Conservation (phyloP, 2,113 vertebrate species). For the Bungarus multicinctus region DNA sequence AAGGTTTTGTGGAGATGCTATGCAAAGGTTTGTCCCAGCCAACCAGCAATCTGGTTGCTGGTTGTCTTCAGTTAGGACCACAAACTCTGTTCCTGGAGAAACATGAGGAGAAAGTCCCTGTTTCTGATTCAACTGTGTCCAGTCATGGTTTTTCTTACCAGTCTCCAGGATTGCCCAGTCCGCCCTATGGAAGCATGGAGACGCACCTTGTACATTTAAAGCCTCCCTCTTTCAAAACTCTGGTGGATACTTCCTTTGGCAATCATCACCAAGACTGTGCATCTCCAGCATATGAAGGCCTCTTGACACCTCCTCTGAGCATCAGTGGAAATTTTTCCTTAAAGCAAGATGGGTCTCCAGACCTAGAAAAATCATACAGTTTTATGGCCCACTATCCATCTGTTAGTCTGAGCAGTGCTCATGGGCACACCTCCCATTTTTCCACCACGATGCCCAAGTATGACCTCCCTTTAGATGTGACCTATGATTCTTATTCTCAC, state of each 20-base stretch:
- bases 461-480: slow-evolving; percentile 87
- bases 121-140: slow-evolving; percentile 58
- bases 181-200: slow-evolving; percentile 91
- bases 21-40: slow-evolving; percentile 98
- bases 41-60: slow-evolving; percentile 95
- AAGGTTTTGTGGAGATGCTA: slow-evolving; percentile 92
- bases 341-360: slow-evolving; percentile 90
- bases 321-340: slow-evolving; percentile 91
- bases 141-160: slow-evolving; percentile 81
- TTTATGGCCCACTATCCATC: slow-evolving; percentile 72
- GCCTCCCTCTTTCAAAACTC: slow-evolving; percentile 75
- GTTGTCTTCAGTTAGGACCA: slow-evolving; percentile 86
- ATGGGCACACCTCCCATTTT: slow-evolving; percentile 78
- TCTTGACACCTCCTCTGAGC: slow-evolving; percentile 91
- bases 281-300: slow-evolving; percentile 89
- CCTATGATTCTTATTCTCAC: slow-evolving; percentile 83
- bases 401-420: slow-evolving; percentile 70
- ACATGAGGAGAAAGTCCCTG: slow-evolving; percentile 78
- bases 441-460: slow-evolving; percentile 73
- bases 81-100: slow-evolving; percentile 79
- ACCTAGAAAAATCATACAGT: slow-evolving; percentile 82
- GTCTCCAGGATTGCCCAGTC: slow-evolving; percentile 90
- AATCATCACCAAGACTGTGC: slow-evolving; percentile 78
- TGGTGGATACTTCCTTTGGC: slow-evolving; percentile 75
- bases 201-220: slow-evolving; percentile 89